These are phyloP conservation scores for Aspidiotus rigidus DNA, from an alignment of 2,888 invertebrate species.

Conservation along the genomic window DNA sequence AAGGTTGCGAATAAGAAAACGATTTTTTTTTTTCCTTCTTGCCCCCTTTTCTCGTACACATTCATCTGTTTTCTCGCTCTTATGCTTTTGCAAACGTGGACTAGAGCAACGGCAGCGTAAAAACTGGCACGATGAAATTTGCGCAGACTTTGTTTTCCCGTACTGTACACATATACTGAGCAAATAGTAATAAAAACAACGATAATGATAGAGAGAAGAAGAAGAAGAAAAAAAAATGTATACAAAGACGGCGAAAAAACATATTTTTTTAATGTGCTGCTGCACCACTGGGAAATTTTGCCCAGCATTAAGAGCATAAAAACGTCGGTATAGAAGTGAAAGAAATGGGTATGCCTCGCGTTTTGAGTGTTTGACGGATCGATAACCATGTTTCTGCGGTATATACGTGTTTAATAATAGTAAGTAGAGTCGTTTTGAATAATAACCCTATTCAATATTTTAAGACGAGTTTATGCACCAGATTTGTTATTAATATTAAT, in stretches of 20 bases:
- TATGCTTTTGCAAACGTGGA: too few species aligned
- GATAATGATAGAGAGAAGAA: background rate
- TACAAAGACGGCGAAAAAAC: background rate
- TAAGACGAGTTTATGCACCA: background rate
- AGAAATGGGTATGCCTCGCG: background rate
- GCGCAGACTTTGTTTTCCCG: too few species aligned
- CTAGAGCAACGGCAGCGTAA: too few species aligned
- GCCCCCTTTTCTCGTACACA: too few species aligned
- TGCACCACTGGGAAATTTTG: background rate
- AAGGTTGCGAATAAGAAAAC: background rate
- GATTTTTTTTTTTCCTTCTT: background rate
- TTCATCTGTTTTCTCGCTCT: too few species aligned
- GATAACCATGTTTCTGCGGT: background rate
- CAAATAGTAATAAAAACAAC: background rate
- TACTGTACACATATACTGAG: background rate
- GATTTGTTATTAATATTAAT: background rate
- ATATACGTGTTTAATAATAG: conserved; percentile 3
- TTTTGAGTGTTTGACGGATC: conserved; percentile 4
- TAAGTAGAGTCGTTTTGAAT: conserved; percentile 1
- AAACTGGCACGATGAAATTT: too few species aligned
- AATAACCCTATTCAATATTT: conserved; percentile 4
- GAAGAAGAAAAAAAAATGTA: background rate
- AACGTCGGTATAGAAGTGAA: conserved; percentile 2
- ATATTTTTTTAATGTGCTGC: conserved; percentile 2
- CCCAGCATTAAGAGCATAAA: conserved; percentile 4